phyloP scores from a whole-genome alignment of 2,113 vertebrate species.

The cat (Felis catus) region F.catus_Fca126_mat1.0 CM031415.1:195542501-195543000 shows the following conservation, averaged over 20 bases:
- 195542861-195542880: not conserved
- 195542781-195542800: not conserved
- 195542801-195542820: not conserved
- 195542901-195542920: not conserved
- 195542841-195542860: not conserved
- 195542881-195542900: constrained; percentile 7
- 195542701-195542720: not conserved
- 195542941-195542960: constrained; percentile 4
- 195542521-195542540: not conserved
- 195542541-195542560: not conserved
- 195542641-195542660: not conserved
- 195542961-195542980: not conserved
- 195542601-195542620: not conserved
- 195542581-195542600: not conserved
- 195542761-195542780: not conserved
- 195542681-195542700: not conserved
- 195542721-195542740: not conserved
- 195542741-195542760: not conserved
- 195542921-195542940: not conserved
- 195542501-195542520: not conserved
- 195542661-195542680: not conserved
- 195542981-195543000: not conserved
- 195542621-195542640: not conserved
- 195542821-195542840: not conserved
- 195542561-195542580: constrained; percentile 2